A percentile compares a stretch with the other conserved stretches of the same genome.
Conservation (phyloP, 2,888 invertebrate genomes). For the Drosophila formosana region DNA sequence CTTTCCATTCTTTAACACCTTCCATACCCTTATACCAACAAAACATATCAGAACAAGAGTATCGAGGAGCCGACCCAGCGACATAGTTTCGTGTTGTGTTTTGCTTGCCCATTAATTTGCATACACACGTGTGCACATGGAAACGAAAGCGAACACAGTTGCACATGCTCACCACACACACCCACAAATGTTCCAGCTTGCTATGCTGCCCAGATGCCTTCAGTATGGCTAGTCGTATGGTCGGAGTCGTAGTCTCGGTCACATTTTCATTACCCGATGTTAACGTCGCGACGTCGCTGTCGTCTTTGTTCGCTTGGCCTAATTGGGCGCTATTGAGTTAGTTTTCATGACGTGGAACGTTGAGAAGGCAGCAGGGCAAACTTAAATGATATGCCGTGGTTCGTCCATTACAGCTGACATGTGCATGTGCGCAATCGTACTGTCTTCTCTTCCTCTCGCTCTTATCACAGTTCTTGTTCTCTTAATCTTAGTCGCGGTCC, state of each 20-base stretch:
- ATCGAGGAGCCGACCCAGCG: conserved; percentile 69
- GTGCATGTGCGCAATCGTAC: conserved; percentile 35
- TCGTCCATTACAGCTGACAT: conserved; percentile 34
- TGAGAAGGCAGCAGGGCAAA: conserved; percentile 24
- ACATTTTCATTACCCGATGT: background rate
- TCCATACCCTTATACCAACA: conserved; percentile 2
- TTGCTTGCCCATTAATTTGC: conserved; percentile 70
- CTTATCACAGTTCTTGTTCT: background rate
- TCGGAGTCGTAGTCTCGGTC: background rate
- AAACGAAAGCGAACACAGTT: too few relatives aligned
- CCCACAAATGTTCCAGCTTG: conserved; percentile 41
- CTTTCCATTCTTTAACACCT: background rate
- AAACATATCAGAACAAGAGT: conserved; percentile 4
- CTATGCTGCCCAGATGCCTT: conserved; percentile 38
- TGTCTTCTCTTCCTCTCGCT: conserved; percentile 5
- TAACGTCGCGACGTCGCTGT: background rate
- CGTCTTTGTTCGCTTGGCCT: conserved; percentile 70
- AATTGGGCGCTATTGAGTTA: conserved; percentile 76
- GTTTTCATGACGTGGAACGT: conserved; percentile 65
- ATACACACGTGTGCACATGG: conserved; percentile 37
- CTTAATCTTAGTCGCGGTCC: background rate
- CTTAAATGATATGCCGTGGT: conserved; percentile 1
- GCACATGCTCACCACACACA: conserved; percentile 24
- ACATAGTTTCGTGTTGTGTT: conserved; percentile 67
- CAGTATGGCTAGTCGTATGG: conserved; percentile 38